Conservation (phyloP, 2,113 vertebrate genomes). For the Rhinolophus sinicus region DNA sequence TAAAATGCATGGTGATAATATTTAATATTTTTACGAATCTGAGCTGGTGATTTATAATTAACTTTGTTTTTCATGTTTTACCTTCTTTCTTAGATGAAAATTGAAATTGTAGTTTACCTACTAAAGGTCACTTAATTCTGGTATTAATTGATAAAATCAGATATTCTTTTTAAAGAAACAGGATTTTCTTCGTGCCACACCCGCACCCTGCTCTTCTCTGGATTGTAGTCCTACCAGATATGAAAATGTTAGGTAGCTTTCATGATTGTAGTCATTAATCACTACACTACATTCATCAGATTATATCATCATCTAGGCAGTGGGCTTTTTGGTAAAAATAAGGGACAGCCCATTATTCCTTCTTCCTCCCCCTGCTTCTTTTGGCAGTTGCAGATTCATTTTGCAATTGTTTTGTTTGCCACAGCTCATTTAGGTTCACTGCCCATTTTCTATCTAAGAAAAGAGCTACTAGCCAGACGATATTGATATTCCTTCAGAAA, state of each 20-base stretch:
- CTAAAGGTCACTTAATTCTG: conserved; percentile 8
- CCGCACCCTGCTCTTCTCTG: not conserved
- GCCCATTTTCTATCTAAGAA: conserved; percentile 64
- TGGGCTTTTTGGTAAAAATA: conserved; percentile 9
- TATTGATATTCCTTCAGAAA: conserved; percentile 56
- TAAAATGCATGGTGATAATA: conserved; percentile 17
- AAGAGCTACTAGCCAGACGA: conserved; percentile 17
- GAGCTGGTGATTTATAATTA: not conserved
- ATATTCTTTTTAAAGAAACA: conserved; percentile 11
- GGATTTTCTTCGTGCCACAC: not conserved
- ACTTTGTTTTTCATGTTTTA: conserved; percentile 20
- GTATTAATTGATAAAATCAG: conserved; percentile 25
- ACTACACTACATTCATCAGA: not conserved
- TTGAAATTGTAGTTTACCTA: conserved; percentile 36
- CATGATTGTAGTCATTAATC: not conserved
- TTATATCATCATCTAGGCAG: not conserved
- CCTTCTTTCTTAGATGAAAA: conserved; percentile 32
- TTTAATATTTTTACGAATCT: conserved; percentile 35
- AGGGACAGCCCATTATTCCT: not conserved
- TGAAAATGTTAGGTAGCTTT: not conserved
- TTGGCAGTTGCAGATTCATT: not conserved
- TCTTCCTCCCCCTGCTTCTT: not conserved
- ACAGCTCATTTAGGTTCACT: conserved; percentile 14
- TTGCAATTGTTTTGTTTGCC: not conserved
- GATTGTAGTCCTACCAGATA: not conserved